Percentiles rank a stretch among this genome's conserved stretches.
Conservation (phyloP, 2,113 vertebrate species). For the Macrotus californicus region DNA sequence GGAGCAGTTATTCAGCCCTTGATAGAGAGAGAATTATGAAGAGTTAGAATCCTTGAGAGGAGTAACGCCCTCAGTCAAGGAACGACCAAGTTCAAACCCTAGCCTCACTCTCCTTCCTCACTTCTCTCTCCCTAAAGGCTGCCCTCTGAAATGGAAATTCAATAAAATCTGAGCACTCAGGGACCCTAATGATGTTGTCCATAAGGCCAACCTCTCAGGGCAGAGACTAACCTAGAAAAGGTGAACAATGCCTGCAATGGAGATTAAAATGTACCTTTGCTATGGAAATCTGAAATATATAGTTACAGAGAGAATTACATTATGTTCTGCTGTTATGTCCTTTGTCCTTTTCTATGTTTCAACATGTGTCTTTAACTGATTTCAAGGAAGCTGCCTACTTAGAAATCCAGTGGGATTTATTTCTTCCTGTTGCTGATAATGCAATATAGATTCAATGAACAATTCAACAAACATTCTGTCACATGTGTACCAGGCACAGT, state of each 20-base stretch:
- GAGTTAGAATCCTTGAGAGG: neutral
- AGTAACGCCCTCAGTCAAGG: neutral
- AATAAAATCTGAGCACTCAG: neutral
- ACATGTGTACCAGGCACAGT: neutral
- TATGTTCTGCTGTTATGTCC: neutral
- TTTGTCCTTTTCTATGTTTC: neutral
- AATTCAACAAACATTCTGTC: neutral
- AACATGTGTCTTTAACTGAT: neutral
- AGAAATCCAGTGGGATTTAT: neutral
- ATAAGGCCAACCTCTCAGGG: neutral
- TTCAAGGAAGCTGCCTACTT: neutral
- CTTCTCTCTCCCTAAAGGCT: neutral
- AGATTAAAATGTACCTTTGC: neutral
- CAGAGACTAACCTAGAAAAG: neutral
- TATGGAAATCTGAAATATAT: neutral
- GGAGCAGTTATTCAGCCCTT: neutral
- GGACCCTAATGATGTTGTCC: neutral
- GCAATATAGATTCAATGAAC: neutral
- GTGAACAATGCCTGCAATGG: neutral
- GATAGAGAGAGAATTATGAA: neutral
- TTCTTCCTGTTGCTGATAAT: neutral
- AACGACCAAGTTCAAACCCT: neutral
- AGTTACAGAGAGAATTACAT: neutral
- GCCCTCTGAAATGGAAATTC: neutral
- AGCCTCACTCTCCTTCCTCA: neutral